Conservation (phyloP, 2,888 invertebrate genomes). For the Lumbricus terrestris region DNA sequence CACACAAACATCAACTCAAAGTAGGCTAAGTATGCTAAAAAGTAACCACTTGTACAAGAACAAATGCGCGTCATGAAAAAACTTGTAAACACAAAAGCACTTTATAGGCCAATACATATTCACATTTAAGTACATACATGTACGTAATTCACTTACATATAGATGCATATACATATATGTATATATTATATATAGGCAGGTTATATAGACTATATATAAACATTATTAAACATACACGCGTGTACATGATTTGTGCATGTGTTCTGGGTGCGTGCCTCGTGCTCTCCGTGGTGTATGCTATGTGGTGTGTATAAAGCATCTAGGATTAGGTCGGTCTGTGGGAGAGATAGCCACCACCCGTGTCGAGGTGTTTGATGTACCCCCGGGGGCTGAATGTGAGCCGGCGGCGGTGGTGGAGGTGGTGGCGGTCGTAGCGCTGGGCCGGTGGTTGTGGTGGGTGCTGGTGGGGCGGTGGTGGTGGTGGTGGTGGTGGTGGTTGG, state of each 20-base stretch:
- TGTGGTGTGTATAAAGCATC: background rate
- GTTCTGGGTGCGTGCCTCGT: background rate
- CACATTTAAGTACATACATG: no score
- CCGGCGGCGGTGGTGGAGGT: background rate
- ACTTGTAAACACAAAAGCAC: no score
- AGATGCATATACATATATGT: no score
- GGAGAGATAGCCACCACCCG: background rate
- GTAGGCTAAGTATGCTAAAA: no score
- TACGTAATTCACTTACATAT: no score
- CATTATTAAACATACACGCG: background rate
- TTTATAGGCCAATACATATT: no score
- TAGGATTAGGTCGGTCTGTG: background rate
- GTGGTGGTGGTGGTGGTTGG: no score
- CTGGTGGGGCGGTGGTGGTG: no score
- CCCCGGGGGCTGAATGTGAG: conserved; percentile 3
- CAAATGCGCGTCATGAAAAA: no score
- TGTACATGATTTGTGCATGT: background rate
- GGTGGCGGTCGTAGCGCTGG: background rate
- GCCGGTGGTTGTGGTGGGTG: background rate
- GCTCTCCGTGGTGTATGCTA: background rate
- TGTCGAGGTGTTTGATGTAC: conserved; percentile 3
- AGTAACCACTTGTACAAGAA: no score
- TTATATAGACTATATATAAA: background rate
- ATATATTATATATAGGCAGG: no score
- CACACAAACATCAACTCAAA: no score